Conservation (phyloP, 2,113 vertebrate genomes). For the Carassius carassius region DNA sequence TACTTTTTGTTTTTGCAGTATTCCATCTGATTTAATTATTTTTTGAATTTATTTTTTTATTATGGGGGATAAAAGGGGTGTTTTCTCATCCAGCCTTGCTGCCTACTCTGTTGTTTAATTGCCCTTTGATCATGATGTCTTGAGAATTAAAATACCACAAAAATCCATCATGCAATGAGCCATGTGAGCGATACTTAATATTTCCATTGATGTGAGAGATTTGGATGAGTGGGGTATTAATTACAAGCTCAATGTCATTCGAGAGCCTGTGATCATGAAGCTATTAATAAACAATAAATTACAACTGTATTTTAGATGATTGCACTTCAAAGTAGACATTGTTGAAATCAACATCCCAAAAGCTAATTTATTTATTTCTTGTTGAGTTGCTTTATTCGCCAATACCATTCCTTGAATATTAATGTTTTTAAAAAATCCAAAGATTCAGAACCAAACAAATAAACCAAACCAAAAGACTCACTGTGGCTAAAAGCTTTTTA, state of each 20-base stretch:
- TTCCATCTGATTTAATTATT: not conserved
- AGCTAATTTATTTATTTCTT: not conserved
- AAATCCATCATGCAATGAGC: slow-evolving; percentile 27
- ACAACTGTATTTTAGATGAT: slow-evolving; percentile 34
- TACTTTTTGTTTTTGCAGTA: not conserved
- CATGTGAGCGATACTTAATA: slow-evolving; percentile 29
- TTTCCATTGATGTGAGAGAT: slow-evolving; percentile 41
- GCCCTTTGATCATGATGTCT: slow-evolving; percentile 18
- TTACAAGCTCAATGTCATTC: slow-evolving; percentile 34
- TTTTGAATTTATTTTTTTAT: not conserved
- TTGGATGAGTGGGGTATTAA: slow-evolving; percentile 40
- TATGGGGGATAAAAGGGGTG: not conserved
- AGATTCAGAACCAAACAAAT: not conserved
- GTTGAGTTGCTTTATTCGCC: not conserved
- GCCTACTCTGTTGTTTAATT: slow-evolving; percentile 5
- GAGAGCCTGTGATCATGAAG: slow-evolving; percentile 13
- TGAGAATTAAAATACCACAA: slow-evolving; percentile 21
- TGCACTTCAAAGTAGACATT: slow-evolving; percentile 26
- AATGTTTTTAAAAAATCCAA: not conserved
- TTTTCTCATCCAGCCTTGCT: not conserved
- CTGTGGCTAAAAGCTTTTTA: not conserved
- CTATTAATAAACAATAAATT: slow-evolving; percentile 42
- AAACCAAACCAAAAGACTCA: not conserved
- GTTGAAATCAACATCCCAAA: not conserved
- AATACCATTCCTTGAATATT: not conserved